phyloP scores from a whole-genome alignment of 2,888 invertebrate species.

The Lepetodrilus schrolli region DNA sequence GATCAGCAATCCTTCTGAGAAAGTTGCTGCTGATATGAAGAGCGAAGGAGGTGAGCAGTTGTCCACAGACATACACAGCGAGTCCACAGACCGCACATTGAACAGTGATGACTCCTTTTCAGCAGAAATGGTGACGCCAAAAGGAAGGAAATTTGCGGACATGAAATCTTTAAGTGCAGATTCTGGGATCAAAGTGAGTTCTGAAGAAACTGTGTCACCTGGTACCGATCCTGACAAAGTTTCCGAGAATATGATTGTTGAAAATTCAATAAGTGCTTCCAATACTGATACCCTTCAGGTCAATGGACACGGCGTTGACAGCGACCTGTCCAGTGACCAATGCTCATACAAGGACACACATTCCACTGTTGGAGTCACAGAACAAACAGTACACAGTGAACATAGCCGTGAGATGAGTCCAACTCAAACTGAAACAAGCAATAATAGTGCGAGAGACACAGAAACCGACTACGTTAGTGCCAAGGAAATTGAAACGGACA shows the following conservation, averaged over 20 bases:
- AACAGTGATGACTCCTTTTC: not conserved
- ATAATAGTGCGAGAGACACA: not conserved
- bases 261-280: not conserved
- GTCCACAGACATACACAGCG: not conserved
- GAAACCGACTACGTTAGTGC: not conserved
- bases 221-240: not conserved
- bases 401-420: not conserved
- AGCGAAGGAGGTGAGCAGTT: not conserved
- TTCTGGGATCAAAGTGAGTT: conserved; percentile 15
- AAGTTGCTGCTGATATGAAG: not conserved
- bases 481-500: not conserved
- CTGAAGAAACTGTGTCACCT: not conserved
- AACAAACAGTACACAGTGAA: too few species aligned
- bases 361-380: too few species aligned
- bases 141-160: not conserved
- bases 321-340: not conserved
- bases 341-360: too few species aligned
- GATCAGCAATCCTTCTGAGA: not conserved
- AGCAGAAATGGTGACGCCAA: too few species aligned
- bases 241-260: not conserved
- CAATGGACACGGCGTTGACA: not conserved
- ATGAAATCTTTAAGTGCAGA: conserved; percentile 17
- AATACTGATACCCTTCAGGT: not conserved
- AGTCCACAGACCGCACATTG: not conserved
- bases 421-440: not conserved